Evolutionary conservation across 2,888 invertebrate genomes (phyloP), one percentile per base, ranked within the genome.

Genomic region (Corbicula japonica): DNA sequence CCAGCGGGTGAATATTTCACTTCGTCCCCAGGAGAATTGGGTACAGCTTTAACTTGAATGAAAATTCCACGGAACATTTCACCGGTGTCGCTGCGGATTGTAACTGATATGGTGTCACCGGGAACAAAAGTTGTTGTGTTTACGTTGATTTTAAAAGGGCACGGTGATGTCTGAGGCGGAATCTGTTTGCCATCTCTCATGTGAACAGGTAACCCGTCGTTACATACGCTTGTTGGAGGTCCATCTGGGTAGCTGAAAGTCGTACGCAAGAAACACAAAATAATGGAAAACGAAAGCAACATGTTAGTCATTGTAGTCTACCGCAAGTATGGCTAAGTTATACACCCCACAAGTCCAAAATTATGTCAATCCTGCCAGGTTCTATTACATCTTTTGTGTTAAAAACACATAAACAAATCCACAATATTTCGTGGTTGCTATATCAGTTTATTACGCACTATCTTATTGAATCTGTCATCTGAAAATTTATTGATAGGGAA

Each of bases 221-320:
- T n/a, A 48, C 81, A 82, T 8, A 63, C 75, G 12, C 63, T 68
- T 4, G 18, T 26, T 15, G 81, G 81, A 26, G 81, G 72, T 21
- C 81, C 81, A 30, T 38, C 54, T 1, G 81, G 81, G 52, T 74
- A 82, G 26, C 46, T n/a, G n/a, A n/a, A n/a, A n/a, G n/a, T n/a
- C n/a, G n/a, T n/a, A n/a, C n/a, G n/a, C n/a, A n/a, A n/a, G n/a
- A n/a, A n/a, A n/a, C n/a, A n/a, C n/a, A n/a, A n/a, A n/a, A n/a
- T n/a, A n/a, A n/a, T n/a, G n/a, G n/a, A n/a, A n/a, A n/a, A n/a
- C n/a, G n/a, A n/a, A n/a, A n/a, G n/a, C n/a, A n/a, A n/a, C n/a
- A n/a, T n/a, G n/a, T n/a, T n/a, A n/a, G n/a, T n/a, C n/a, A n/a
- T n/a, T n/a, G n/a, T n/a, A n/a, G n/a, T n/a, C n/a, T n/a, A n/a